phyloP scores from a whole-genome alignment of 2,797 vertebrate species.

The Perodicticus potto region DNA sequence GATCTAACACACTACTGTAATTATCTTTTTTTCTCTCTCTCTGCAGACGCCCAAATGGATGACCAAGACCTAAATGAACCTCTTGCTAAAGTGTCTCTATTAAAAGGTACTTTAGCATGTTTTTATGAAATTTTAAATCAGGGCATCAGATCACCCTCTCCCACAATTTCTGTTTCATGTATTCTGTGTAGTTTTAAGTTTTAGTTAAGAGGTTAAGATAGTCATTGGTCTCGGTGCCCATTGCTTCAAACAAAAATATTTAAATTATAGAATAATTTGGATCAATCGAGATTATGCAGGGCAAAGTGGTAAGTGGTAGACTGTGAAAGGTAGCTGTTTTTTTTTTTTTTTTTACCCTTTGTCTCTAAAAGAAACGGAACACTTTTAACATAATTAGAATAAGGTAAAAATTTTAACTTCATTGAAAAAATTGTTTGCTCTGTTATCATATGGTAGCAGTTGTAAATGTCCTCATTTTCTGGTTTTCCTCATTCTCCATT shows the following conservation, averaged over 20 bases:
- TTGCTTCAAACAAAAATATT: constrained; percentile 11
- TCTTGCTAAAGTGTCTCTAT: constrained; percentile 95
- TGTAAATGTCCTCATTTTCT: constrained; percentile 40
- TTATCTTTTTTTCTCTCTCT: constrained; percentile 60
- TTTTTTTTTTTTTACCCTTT: constrained; percentile 21
- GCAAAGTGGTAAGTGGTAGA: not conserved
- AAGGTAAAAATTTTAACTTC: constrained; percentile 41
- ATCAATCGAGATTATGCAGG: not conserved
- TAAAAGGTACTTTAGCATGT: constrained; percentile 93
- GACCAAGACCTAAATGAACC: constrained; percentile 97
- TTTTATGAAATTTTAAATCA: constrained; percentile 68
- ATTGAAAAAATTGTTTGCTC: constrained; percentile 22
- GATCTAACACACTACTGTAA: constrained; percentile 37
- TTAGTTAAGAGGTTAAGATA: constrained; percentile 57
- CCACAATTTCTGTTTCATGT: constrained; percentile 13
- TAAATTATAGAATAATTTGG: constrained; percentile 43
- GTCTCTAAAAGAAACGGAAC: not conserved
- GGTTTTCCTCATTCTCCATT: not conserved
- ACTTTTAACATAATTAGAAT: constrained; percentile 29
- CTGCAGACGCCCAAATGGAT: constrained; percentile 97
- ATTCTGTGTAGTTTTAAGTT: constrained; percentile 49
- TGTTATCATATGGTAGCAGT: constrained; percentile 16
- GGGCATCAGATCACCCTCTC: constrained; percentile 46
- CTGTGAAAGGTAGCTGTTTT: constrained; percentile 4
- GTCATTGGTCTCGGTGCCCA: not conserved